phyloP scores from a whole-genome alignment of 2,113 vertebrate genomes.

The Indicator indicator region DNA sequence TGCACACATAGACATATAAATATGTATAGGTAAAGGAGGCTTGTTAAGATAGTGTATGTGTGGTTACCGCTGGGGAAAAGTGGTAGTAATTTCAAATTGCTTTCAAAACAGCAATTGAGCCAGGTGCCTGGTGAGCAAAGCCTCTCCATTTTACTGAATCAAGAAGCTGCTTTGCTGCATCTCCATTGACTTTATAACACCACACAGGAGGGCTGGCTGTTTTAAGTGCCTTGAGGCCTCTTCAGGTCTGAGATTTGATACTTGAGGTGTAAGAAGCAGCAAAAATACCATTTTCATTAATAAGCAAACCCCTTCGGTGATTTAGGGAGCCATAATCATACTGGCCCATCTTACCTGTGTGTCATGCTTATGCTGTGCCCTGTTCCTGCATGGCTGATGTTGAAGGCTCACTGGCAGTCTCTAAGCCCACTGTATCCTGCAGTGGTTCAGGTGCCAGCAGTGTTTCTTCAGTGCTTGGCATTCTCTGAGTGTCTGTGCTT shows the following conservation, averaged over 20 bases:
- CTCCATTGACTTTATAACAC: neutral
- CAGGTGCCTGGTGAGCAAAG: neutral
- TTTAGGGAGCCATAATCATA: neutral
- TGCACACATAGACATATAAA: neutral
- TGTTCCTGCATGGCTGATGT: neutral
- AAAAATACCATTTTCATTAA: constrained; percentile 1
- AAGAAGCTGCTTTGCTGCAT: neutral
- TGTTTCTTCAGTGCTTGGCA: neutral
- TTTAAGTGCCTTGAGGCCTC: neutral
- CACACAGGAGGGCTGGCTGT: neutral
- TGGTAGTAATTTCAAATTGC: neutral
- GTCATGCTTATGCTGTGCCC: neutral
- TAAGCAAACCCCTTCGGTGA: neutral
- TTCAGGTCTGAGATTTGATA: neutral
- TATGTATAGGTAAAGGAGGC: neutral
- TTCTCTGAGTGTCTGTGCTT: neutral
- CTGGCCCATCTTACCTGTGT: constrained; percentile 50
- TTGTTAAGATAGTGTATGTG: neutral
- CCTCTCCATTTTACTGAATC: neutral
- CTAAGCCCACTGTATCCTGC: neutral
- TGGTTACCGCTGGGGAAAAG: neutral
- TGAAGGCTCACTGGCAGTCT: constrained; percentile 5
- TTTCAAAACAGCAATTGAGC: neutral
- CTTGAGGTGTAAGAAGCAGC: neutral
- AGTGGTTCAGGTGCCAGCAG: neutral